Base-by-base conservation (phyloP, 2,113 vertebrate species). In the Solenodon paradoxus region DNA sequence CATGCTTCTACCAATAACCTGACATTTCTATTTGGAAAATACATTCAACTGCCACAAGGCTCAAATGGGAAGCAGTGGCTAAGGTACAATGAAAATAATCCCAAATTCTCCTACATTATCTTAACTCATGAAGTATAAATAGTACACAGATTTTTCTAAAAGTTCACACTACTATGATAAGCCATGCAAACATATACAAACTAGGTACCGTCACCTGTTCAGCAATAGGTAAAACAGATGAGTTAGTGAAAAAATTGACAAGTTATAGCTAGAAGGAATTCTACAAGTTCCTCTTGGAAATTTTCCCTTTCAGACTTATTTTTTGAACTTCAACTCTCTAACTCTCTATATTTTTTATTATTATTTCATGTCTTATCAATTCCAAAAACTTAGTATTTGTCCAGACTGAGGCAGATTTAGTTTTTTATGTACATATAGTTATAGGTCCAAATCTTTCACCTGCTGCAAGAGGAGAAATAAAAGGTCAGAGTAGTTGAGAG, bases 21-120 rank as follows among this genome's bases (percentile, higher is more conserved):
- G 51, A 75, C 74, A 68, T 87, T 87, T 90, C 68, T 28, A 87
- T 26, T 87, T 63, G 83, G 68, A 75, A 96, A 90, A 35, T 59
- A 75, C 40, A 94, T 66, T 75, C 51, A 81, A 20, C 71, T 78
- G 38, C 45, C 49, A 66, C 30, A 55, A 92, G 79, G 26, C 53
- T 66, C 24, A 38, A 81, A 49, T 86, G 5, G 16, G 28, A 75
- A 12, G 20, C 13, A 83, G 40, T 72, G 32, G 63, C 92, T n/a
- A 84, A 55, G 30, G 16, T 9, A 19, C 11, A 47, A 55, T 47
- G 61, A 88, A 35, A n/a, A 94, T 69, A 78, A 64, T 88, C 81
- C 47, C 28, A 55, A 83, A 79, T 64, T 83, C 53, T 57, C 69
- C 32, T 83, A 82, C 83, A 51, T 61, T 68, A 63, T 66, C 32